These are phyloP conservation scores for Orientallactaga sibirica DNA, from an alignment of 2,797 vertebrate genomes.

Conservation along the genomic window DNA sequence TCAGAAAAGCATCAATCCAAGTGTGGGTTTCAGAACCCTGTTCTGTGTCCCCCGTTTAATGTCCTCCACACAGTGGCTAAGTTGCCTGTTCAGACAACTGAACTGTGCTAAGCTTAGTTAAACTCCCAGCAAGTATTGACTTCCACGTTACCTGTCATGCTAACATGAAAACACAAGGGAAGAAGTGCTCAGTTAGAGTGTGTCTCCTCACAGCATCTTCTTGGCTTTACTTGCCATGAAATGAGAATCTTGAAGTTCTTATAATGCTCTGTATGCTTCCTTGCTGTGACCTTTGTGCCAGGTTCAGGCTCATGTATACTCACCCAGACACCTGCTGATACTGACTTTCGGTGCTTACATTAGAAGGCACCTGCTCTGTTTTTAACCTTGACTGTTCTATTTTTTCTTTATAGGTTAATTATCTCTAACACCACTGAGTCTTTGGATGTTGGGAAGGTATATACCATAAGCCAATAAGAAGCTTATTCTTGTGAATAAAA, in stretches of 20 bases:
- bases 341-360: slow-evolving; percentile 31
- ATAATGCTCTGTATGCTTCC: background rate
- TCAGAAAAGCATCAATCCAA: slow-evolving; percentile 24
- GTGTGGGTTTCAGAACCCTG: background rate
- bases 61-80: background rate
- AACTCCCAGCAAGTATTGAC: background rate
- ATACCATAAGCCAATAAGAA: slow-evolving; percentile 69
- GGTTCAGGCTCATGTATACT: background rate
- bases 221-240: background rate
- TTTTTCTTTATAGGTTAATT: slow-evolving; percentile 72
- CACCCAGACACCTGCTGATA: background rate
- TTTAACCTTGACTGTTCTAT: slow-evolving; percentile 47
- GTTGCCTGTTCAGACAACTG: background rate
- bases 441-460: slow-evolving; percentile 52
- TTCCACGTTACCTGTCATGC: background rate
- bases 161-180: background rate
- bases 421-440: slow-evolving; percentile 61
- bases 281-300: background rate
- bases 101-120: background rate
- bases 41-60: background rate
- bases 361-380: slow-evolving; percentile 54
- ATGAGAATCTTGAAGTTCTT: background rate
- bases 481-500: slow-evolving; percentile 9
- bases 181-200: background rate
- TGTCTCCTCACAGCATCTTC: background rate